Percentiles rank a stretch among this genome's conserved stretches.
Evolutionary conservation across 2,113 vertebrate species (phyloP).

Genomic region (Chamaetylas fuelleborni): DNA sequence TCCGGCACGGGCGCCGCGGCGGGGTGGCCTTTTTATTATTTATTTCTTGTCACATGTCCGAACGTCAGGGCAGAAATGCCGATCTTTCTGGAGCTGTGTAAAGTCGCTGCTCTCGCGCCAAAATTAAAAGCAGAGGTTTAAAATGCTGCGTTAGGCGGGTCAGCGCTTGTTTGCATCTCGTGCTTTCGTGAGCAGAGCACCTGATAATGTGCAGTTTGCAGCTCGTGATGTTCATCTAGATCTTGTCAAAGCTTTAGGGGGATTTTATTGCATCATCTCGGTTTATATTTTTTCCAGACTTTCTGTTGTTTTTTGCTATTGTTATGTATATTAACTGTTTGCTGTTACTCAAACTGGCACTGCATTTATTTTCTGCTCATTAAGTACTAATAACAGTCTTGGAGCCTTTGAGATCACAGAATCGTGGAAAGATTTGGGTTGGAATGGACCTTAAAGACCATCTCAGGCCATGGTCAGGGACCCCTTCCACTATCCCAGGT

Average conservation of each 20-base stretch:
- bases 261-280: too few species aligned
- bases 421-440: not conserved
- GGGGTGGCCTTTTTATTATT: not conserved
- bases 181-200: not conserved
- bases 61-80: not conserved
- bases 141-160: not conserved
- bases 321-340: not conserved
- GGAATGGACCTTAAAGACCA: not conserved
- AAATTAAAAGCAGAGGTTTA: not conserved
- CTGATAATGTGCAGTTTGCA: not conserved
- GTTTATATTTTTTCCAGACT: not conserved
- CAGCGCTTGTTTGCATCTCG: not conserved
- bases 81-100: not conserved
- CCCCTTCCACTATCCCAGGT: rapidly evolving
- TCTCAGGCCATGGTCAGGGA: not conserved
- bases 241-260: not conserved
- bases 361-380: not conserved
- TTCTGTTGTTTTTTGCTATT: not conserved
- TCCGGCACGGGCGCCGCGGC: not conserved
- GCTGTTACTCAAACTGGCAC: not conserved
- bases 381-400: not conserved
- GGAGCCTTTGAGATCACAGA: not conserved
- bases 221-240: rapidly evolving
- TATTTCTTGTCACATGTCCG: not conserved
- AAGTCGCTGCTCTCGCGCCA: not conserved